These are phyloP conservation scores for Menura novaehollandiae DNA, from an alignment of 2,113 vertebrate species.

Conservation along the genomic window DNA sequence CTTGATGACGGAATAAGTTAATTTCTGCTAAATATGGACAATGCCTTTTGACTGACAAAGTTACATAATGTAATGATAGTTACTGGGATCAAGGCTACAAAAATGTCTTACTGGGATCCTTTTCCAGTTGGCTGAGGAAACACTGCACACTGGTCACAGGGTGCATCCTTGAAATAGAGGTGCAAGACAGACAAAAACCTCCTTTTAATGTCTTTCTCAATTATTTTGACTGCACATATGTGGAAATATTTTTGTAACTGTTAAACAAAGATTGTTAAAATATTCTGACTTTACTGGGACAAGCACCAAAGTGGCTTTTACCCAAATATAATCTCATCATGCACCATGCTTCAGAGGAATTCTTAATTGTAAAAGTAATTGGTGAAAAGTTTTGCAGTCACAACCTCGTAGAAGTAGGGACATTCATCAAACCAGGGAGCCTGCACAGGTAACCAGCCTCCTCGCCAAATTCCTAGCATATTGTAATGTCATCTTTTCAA, in stretches of 20 bases:
- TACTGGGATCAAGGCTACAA: neutral
- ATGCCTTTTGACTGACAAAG: neutral
- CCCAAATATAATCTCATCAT: neutral
- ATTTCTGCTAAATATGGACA: neutral
- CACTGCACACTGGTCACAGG: neutral
- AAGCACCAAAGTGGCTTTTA: neutral
- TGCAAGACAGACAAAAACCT: neutral
- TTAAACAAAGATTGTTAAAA: neutral
- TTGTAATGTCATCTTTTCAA: neutral
- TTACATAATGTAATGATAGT: accelerated
- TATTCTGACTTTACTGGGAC: neutral
- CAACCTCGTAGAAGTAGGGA: neutral
- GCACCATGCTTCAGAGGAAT: neutral
- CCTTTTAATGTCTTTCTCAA: neutral
- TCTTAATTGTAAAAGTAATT: neutral
- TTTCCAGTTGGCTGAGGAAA: neutral
- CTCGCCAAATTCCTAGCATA: neutral
- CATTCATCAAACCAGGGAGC: neutral
- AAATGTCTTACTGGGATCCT: neutral
- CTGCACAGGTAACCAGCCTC: neutral
- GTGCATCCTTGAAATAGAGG: neutral
- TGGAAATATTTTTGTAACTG: neutral
- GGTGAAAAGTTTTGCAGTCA: neutral
- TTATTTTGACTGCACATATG: neutral
- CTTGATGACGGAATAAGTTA: neutral